Conservation (phyloP, 2,113 vertebrate species). For the Ondatra zibethicus region DNA sequence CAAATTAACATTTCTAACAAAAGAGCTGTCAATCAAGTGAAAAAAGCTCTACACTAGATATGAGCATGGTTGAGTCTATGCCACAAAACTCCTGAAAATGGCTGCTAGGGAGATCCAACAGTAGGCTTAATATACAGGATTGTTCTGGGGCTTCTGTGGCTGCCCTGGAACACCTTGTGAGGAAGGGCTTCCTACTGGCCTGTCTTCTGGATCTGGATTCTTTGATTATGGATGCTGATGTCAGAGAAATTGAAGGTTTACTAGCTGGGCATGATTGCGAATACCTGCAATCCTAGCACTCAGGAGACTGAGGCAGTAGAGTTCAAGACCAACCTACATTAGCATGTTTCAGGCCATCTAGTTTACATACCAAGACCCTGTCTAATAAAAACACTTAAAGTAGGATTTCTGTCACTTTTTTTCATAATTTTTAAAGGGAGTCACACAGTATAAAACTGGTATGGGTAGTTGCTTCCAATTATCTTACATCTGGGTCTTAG, state of each 20-base stretch:
- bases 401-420: not conserved
- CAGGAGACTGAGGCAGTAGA: not conserved
- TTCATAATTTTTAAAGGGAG: not conserved
- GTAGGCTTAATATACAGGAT: not conserved
- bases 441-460: fast-evolving
- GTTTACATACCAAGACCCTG: not conserved
- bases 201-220: not conserved
- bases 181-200: not conserved
- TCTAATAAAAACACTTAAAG: not conserved
- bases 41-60: not conserved
- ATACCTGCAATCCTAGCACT: not conserved
- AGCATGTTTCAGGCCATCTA: not conserved
- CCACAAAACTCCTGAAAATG: not conserved
- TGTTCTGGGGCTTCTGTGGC: no score
- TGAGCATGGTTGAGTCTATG: not conserved
- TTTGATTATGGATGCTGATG: not conserved
- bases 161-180: no score
- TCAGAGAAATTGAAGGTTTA: no score
- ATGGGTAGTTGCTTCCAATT: fast-evolving
- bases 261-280: not conserved
- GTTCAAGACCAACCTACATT: not conserved
- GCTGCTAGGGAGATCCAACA: fast-evolving
- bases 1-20: conserved; percentile 31
- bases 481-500: fast-evolving
- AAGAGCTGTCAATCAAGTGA: not conserved